Base-by-base conservation (phyloP, 2,888 invertebrate species). In the Acrobasis consociella region DNA sequence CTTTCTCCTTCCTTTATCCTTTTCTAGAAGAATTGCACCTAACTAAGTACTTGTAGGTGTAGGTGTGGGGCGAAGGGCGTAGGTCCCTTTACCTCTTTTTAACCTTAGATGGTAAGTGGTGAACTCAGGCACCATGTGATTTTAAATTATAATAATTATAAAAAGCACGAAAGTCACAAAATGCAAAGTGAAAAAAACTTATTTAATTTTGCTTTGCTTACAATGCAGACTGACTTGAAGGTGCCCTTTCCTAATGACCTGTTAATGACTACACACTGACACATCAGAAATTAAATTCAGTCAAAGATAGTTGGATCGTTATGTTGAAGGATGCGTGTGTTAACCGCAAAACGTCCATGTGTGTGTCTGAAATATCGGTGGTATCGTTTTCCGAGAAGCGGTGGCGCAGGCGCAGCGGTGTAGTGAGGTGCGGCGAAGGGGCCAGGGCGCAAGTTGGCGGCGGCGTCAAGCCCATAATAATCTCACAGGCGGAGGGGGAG, bases 311-410 rank as follows among this genome's bases (percentile, higher is more conserved):
- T 66, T 67, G 66, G 68, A 65, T 71, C 67, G 67, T 68, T 68
- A 69, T 66, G 65, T 68, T 64, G 62, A 55, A 53, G 58, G 62
- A 58, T 53, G 62, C 55, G 51, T 58, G 51, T 67, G 64, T 67
- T 56, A 49, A 58, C 60, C 58, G 62, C 37, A 56, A 60, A 62
- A 64, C 64, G 67, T 62, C 64, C 62, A 60, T 72, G 74, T 78
- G 78, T 77, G 77, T 67, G 76, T 73, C 69, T 66, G 70, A 67
- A 56, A 69, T 74, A 74, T 79, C 72, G 75, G 73, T 76, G 80
- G 81, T 83, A 83, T 88, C 83, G 79, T 82, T 85, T 90, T 90
- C 89, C 84, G 80, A 89, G 91, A 90, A 90, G 72, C 74, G 75
- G 75, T 74, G 78, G 81, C 82, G 84, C 82, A 77, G 76, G 80